Evolutionary conservation across 2,113 vertebrate genomes (phyloP).

Genomic region (Rana temporaria): DNA sequence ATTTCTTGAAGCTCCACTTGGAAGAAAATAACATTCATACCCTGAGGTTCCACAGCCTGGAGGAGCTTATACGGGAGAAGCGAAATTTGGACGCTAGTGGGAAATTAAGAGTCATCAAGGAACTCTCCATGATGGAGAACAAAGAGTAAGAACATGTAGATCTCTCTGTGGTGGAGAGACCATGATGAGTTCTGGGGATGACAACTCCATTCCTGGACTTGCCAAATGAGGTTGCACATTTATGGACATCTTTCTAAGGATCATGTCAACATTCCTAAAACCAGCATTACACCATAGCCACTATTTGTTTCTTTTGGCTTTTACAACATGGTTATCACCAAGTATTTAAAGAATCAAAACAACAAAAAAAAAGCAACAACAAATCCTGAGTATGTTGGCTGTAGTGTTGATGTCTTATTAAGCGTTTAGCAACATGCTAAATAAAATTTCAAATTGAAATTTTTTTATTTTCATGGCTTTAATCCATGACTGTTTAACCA

Average conservation of each 20-base stretch:
- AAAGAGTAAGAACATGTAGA: constrained; percentile 76
- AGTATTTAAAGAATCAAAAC: constrained; percentile 57
- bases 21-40: constrained; percentile 90
- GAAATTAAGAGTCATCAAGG: constrained; percentile 85
- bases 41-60: constrained; percentile 91
- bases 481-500: constrained; percentile 78
- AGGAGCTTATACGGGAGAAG: constrained; percentile 96
- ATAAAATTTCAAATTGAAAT: constrained; percentile 86
- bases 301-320: constrained; percentile 68
- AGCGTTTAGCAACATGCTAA: constrained; percentile 77
- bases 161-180: constrained; percentile 36
- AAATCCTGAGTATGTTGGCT: constrained; percentile 69
- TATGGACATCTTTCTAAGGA: constrained; percentile 61
- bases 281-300: constrained; percentile 73
- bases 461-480: constrained; percentile 82
- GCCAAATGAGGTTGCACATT: constrained; percentile 56
- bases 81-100: constrained; percentile 93
- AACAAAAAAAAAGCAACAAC: constrained; percentile 59
- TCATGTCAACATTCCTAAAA: constrained; percentile 72
- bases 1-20: constrained; percentile 94
- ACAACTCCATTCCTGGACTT: neutral
- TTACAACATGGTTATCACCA: constrained; percentile 61
- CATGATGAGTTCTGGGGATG: constrained; percentile 4
- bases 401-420: constrained; percentile 73
- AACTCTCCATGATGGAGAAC: constrained; percentile 85